Evolutionary conservation across 2,888 invertebrate genomes (phyloP).

Genomic region (Agriotes lineatus): DNA sequence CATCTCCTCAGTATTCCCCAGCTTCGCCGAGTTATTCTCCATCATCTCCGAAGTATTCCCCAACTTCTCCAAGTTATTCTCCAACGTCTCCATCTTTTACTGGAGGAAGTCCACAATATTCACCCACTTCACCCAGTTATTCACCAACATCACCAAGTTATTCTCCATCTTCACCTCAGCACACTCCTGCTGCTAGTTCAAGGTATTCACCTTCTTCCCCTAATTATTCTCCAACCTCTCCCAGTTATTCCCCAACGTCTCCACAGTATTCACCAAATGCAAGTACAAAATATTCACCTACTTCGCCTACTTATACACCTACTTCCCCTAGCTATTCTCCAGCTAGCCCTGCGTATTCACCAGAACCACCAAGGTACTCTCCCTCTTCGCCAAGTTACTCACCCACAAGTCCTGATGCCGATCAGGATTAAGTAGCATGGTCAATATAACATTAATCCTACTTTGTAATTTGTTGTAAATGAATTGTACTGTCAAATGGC

Average conservation of each 20-base stretch:
- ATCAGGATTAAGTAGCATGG: conserved; percentile 50
- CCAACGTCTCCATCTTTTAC: conserved; percentile 85
- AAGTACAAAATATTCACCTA: conserved; percentile 86
- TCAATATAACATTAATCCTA: background rate
- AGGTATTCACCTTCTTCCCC: conserved; percentile 79
- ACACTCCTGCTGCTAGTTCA: conserved; percentile 79
- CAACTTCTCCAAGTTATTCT: conserved; percentile 85
- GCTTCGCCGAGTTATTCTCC: conserved; percentile 87
- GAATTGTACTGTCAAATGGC: too few species aligned
- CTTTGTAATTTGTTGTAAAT: background rate
- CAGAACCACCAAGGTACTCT: conserved; percentile 82
- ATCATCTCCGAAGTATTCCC: conserved; percentile 83
- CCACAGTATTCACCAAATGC: conserved; percentile 81
- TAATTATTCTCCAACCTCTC: conserved; percentile 79
- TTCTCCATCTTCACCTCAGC: conserved; percentile 83
- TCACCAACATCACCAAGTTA: conserved; percentile 85
- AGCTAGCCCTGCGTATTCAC: conserved; percentile 83
- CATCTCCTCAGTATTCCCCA: conserved; percentile 83
- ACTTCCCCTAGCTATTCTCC: conserved; percentile 85
- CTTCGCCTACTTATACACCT: conserved; percentile 83
- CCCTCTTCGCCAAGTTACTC: conserved; percentile 80
- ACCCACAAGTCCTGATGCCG: conserved; percentile 77
- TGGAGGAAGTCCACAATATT: conserved; percentile 86
- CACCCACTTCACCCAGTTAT: conserved; percentile 89
- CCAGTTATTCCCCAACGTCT: conserved; percentile 82